Conservation (phyloP, 2,888 invertebrate genomes). For the Campoletis raptor region DNA sequence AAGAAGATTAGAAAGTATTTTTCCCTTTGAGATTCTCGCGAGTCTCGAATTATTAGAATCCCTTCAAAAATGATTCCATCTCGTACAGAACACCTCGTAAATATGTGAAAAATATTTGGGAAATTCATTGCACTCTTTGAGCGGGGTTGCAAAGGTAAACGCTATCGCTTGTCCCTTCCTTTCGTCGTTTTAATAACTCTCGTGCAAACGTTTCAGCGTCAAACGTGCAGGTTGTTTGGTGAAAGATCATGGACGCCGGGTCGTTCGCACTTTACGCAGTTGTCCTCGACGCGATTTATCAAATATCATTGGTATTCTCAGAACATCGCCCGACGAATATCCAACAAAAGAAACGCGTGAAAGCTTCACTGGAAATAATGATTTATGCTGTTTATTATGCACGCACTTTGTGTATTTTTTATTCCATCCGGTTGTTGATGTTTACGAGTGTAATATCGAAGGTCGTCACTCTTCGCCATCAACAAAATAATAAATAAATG, state of each 20-base stretch:
- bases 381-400: slow-evolving; percentile 6
- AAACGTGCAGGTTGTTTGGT: not conserved
- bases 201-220: not conserved
- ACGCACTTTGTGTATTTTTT: not conserved
- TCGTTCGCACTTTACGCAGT: not conserved
- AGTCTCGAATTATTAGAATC: not conserved
- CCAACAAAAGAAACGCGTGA: slow-evolving; percentile 36
- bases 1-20: not conserved
- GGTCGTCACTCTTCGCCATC: not conserved
- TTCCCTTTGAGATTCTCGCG: not conserved
- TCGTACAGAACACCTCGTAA: not conserved
- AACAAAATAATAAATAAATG: not conserved
- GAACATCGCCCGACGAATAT: slow-evolving; percentile 1
- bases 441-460: not conserved
- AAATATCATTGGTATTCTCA: slow-evolving; percentile 52
- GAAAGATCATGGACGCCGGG: not conserved
- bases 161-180: not conserved
- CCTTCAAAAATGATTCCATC: not conserved
- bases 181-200: not conserved
- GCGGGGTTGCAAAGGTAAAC: not conserved
- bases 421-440: slow-evolving; percentile 16
- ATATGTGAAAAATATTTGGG: not conserved
- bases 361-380: slow-evolving; percentile 8
- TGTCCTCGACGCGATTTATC: slow-evolving; percentile 13
- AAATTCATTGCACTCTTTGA: not conserved